Base-by-base conservation (phyloP, 2,797 vertebrate genomes). In the Sebastes matsubarae region DNA sequence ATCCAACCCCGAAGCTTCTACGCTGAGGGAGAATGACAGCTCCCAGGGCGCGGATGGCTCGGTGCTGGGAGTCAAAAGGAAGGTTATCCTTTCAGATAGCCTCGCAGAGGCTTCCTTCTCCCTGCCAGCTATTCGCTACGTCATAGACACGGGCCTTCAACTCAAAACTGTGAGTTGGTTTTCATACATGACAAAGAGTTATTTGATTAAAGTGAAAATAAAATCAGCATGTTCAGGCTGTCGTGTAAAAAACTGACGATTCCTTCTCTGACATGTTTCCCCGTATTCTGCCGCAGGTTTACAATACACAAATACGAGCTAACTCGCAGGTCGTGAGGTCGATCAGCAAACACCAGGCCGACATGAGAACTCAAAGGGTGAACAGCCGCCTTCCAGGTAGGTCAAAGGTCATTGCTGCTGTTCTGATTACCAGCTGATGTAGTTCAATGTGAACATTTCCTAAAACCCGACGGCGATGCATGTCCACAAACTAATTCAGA, bases 71-170 rank as follows among this genome's bases (percentile, higher is more conserved):
- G 59, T 88, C 27, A 94, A 67, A 25, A 94, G 96, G 32, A 95
- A 93, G 4, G 93, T 99, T 0, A 65, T 99, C 1, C 89, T 99
- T 80, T 96, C 96, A 0, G 96, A 98, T 54, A 77, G 93, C 36
- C 92, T 98, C 0, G 97, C 95, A 0, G 98, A 99, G 72, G 96
- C 97, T 0, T 98, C 97, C 69, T 99, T 99, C 94, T 97, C 97
- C 0, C 88, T 98, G 79, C 93, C 90, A 0, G 90, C 82, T 1
- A 85, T 98, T 42, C 95, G 94, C 82, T 98, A 97, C 0, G 94
- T 99, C 86, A 91, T 99, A 1, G 98, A 99, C 92, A 94, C 97
- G 0, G 98, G 98, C 42, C 90, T 97, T 72, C 97, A 99, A 85
- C 96, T 98, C 72, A 97, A 95, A 91, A 97, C 92, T 0, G 98